These are phyloP conservation scores for Drosophila lutescens DNA, from an alignment of 2,888 invertebrate genomes.

Conservation along the genomic window DNA sequence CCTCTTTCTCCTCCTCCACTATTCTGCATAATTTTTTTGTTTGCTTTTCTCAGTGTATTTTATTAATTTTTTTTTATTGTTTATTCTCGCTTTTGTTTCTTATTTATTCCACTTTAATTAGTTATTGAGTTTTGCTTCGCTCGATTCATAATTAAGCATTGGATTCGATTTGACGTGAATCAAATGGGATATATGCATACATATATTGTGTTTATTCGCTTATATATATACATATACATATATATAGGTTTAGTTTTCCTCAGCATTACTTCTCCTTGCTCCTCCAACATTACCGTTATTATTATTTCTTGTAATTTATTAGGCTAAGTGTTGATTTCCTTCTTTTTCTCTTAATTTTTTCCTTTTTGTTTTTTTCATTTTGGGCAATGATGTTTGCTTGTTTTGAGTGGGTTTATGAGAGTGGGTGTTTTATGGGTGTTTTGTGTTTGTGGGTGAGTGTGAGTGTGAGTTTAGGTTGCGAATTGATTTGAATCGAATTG, in stretches of 20 bases:
- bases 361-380: background rate
- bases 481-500: constrained; percentile 17
- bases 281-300: constrained; percentile 29
- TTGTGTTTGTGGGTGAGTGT: constrained; percentile 10
- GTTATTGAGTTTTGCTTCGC: constrained; percentile 50
- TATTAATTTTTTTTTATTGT: constrained; percentile 36
- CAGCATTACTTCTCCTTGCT: constrained; percentile 1
- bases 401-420: constrained; percentile 26
- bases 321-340: constrained; percentile 61
- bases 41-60: constrained; percentile 30
- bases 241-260: constrained; percentile 26
- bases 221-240: constrained; percentile 37
- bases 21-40: constrained; percentile 41
- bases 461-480: constrained; percentile 10
- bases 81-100: constrained; percentile 29
- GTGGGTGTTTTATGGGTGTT: constrained; percentile 1
- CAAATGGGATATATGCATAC: constrained; percentile 45
- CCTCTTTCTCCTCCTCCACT: constrained; percentile 45
- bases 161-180: constrained; percentile 40
- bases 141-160: constrained; percentile 37
- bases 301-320: constrained; percentile 53
- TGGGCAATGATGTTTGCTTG: constrained; percentile 33
- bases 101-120: constrained; percentile 42
- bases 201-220: constrained; percentile 47
- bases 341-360: background rate